Conservation (phyloP, 1,140 invertebrate genomes). For the Hermetia illucens region DNA sequence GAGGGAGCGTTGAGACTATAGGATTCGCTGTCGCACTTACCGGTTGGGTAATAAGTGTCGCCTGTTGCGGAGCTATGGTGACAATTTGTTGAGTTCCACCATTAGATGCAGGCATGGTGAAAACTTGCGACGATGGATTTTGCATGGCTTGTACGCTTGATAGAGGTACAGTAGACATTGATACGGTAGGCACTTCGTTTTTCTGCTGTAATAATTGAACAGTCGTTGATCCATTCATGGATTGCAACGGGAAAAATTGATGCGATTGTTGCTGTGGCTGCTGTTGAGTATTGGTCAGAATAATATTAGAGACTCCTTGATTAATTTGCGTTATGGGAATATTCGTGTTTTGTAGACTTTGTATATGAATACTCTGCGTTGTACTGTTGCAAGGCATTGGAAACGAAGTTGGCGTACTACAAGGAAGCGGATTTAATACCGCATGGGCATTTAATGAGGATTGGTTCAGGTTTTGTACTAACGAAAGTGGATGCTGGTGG, state of each 20-base stretch:
- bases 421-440: no score
- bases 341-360: conserved; percentile 25
- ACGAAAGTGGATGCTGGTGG: conserved; percentile 15
- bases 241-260: conserved; percentile 2
- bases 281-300: neutral
- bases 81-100: conserved; percentile 9
- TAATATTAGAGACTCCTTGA: neutral
- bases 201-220: conserved; percentile 2
- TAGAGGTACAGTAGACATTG: no score
- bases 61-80: conserved; percentile 6
- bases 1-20: neutral
- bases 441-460: no score
- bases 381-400: no score
- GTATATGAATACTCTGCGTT: no score
- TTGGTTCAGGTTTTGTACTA: conserved; percentile 18
- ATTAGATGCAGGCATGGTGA: neutral
- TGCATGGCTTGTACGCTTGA: no score
- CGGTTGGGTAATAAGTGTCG: neutral
- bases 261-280: neutral
- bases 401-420: no score
- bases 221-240: neutral
- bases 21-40: neutral
- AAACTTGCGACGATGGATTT: neutral
- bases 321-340: neutral
- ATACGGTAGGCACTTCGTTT: neutral